phyloP scores from a whole-genome alignment of 2,113 vertebrate genomes.

The Zosterops borbonicus region DNA sequence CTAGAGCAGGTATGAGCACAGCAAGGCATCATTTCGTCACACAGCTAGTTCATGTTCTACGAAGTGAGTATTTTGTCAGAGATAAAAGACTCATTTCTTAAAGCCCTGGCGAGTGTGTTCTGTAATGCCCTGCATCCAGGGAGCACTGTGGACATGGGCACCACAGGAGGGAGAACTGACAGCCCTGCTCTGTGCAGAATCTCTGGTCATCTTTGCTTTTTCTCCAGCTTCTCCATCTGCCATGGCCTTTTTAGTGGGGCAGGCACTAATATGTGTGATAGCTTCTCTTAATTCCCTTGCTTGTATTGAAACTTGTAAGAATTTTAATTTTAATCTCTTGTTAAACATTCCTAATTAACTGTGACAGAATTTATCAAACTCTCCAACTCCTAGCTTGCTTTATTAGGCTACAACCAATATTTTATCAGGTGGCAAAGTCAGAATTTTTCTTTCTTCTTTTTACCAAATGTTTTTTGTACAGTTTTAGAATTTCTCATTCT shows the following conservation, averaged over 20 bases:
- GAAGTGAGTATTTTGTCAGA: not conserved
- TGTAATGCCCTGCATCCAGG: not conserved
- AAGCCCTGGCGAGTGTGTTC: not conserved
- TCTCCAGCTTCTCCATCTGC: not conserved
- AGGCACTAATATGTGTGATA: not conserved
- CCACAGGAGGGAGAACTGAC: not conserved
- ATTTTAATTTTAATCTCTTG: not conserved
- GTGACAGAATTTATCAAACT: not conserved
- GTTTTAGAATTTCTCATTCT: not conserved
- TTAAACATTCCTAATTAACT: not conserved
- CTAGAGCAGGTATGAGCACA: not conserved
- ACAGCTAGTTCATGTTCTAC: not conserved
- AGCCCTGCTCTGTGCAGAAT: not conserved
- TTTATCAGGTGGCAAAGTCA: not conserved
- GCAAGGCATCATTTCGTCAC: not conserved
- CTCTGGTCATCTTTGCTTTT: not conserved
- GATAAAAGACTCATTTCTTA: not conserved
- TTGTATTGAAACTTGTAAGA: not conserved
- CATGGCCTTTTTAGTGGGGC: not conserved
- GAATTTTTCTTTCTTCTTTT: not conserved
- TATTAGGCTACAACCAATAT: not conserved
- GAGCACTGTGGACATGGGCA: accelerated
- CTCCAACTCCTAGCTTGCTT: not conserved
- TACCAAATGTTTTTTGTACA: not conserved
- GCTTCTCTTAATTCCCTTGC: not conserved